Base-by-base conservation (phyloP, 2,113 vertebrate species). In the Garra rufa region DNA sequence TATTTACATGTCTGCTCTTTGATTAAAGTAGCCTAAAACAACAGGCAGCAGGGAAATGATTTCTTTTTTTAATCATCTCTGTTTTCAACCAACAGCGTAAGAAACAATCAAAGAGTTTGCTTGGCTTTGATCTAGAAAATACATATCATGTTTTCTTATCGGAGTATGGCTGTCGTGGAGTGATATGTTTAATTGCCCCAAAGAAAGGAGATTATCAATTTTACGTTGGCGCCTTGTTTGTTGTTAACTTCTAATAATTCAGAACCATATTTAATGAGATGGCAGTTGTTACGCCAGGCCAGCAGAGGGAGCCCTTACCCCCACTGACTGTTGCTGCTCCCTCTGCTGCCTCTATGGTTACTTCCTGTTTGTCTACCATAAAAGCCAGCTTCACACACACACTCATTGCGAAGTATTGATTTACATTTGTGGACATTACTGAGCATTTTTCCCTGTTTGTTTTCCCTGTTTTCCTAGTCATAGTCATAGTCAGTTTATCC, bases 21-120 rank as follows among this genome's bases (percentile, higher is more conserved):
- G 78, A 91, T 88, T 87, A 86, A 87, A 81, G 86, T 74, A 86
- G 9, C 86, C 88, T 85, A 86, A 85, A 89, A 89, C 86, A 91
- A 88, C 88, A 76, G 89, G 83, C 88, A 84, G 79, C 57, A 28
- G 78, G 52, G 38, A 88, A 88, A 71, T 89, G 28, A 88, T 88
- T 87, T 86, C n/a, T 65, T 76, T 65, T 81, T 90, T 85, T 82
- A 74, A 88, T 91, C 85, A 81, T 87, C 70, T 28, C 59, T 86
- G 57, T 86, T 80, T 89, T 82, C 46, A 79, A 83, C 38, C 21
- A 52, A 76, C 59, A 76, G 80, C 81, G 59, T 63, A 74, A 84
- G 59, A 86, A 88, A 90, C 50, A 81, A 91, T 91, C 83, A 87
- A 82, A 90, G 86, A 26, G 63, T 80, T 78, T 76, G 46, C 65